Evolutionary conservation across 2,888 invertebrate species (phyloP).

Genomic region (Ormyrus rosae): DNA sequence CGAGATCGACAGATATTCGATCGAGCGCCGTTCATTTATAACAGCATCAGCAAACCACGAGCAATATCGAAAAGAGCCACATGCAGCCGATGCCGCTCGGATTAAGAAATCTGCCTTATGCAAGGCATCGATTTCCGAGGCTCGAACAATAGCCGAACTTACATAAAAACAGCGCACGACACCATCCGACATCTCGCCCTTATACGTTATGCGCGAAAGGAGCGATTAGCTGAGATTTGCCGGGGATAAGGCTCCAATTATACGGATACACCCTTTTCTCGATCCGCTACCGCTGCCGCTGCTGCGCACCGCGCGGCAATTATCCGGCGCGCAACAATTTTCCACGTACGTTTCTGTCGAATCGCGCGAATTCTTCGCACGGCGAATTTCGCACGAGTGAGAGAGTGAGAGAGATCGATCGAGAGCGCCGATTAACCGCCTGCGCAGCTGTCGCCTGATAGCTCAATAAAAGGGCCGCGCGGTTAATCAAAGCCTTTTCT

Average conservation of each 20-base stretch:
- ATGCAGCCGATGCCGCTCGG: slow-evolving; percentile 8
- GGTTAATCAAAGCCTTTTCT: slow-evolving; percentile 27
- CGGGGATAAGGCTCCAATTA: slow-evolving; percentile 44
- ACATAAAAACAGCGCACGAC: slow-evolving; percentile 16
- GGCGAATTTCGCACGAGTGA: slow-evolving; percentile 28
- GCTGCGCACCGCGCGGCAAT: too few relatives aligned
- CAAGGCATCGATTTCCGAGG: slow-evolving; percentile 29
- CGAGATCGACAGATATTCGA: slow-evolving; percentile 14
- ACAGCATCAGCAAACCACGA: background rate
- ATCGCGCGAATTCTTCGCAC: slow-evolving; percentile 6
- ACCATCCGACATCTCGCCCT: background rate
- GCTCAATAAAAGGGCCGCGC: slow-evolving; percentile 49
- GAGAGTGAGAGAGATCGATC: background rate
- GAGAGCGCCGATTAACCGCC: slow-evolving; percentile 17
- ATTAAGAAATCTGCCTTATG: slow-evolving; percentile 6
- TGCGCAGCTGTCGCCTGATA: slow-evolving; percentile 20
- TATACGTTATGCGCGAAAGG: background rate
- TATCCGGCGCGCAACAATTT: background rate
- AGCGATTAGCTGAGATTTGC: slow-evolving; percentile 24
- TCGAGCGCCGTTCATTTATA: slow-evolving; percentile 13
- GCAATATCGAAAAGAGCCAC: background rate
- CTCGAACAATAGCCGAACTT: slow-evolving; percentile 18
- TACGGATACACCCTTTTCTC: slow-evolving; percentile 41
- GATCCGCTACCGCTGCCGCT: background rate
- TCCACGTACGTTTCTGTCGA: too few relatives aligned